A percentile compares a stretch with the other conserved stretches of the same genome.
Conservation (phyloP, 2,888 invertebrate genomes). For the Dione juno region DNA sequence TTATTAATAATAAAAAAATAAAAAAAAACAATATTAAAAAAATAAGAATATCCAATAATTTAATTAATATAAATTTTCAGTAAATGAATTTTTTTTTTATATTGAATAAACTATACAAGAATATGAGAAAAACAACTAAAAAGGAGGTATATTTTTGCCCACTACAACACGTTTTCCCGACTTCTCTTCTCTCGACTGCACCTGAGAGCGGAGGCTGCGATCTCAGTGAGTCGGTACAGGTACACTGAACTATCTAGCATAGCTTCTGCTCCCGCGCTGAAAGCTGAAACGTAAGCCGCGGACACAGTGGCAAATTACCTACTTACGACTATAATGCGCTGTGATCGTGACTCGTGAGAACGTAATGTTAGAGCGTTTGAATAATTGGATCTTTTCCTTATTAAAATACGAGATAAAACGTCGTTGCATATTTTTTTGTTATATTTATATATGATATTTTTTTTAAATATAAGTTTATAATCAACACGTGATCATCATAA, state of each 20-base stretch:
- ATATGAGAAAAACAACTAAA: not conserved
- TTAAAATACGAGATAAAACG: not conserved
- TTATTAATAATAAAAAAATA: not conserved
- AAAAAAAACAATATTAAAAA: not conserved
- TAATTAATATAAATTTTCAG: too few species aligned
- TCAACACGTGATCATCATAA: too few species aligned
- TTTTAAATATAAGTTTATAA: too few species aligned
- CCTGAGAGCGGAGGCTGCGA: slow-evolving; percentile 19
- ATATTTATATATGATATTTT: too few species aligned
- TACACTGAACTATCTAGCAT: slow-evolving; percentile 47
- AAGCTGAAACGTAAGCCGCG: slow-evolving; percentile 56
- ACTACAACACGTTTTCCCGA: not conserved
- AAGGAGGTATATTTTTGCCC: not conserved
- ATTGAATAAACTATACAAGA: too few species aligned
- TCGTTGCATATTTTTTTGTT: not conserved
- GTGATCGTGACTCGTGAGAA: slow-evolving; percentile 24
- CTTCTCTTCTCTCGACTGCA: not conserved
- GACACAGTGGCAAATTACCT: slow-evolving; percentile 45
- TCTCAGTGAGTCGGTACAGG: slow-evolving; percentile 44
- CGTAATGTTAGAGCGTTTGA: slow-evolving; percentile 26
- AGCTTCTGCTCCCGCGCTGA: slow-evolving; percentile 48
- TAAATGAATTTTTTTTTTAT: too few species aligned
- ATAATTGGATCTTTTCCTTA: slow-evolving; percentile 11
- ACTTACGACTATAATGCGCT: slow-evolving; percentile 23
- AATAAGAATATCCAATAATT: too few species aligned